Percentiles rank a stretch among this genome's conserved stretches.
These are phyloP conservation scores for Coracias cyanogaster DNA, from an alignment of 2,797 vertebrate species.

Conservation along the genomic window DNA sequence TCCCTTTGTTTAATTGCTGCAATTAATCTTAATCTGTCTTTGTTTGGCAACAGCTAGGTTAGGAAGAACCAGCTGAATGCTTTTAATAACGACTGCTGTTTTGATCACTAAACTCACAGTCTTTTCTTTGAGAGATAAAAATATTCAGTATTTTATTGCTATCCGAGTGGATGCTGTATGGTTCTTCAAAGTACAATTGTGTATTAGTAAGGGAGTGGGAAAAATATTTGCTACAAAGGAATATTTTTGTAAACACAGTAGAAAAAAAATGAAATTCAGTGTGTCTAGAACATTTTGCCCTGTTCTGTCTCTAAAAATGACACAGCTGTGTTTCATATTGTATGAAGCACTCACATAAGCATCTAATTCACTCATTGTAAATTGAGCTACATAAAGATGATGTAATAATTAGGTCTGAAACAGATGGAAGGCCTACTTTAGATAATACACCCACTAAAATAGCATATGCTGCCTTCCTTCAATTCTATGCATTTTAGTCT, in stretches of 20 bases:
- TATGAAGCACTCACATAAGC: conserved; percentile 44
- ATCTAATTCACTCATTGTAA: conserved; percentile 60
- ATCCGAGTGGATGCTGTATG: neutral
- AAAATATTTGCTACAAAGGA: conserved; percentile 54
- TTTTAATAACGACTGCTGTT: conserved; percentile 33
- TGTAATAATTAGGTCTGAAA: conserved; percentile 62
- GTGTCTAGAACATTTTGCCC: conserved; percentile 35
- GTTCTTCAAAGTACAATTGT: conserved; percentile 15
- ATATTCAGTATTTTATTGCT: conserved; percentile 8
- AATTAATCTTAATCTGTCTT: conserved; percentile 74
- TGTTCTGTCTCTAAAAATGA: conserved; percentile 39
- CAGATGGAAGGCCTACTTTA: conserved; percentile 60
- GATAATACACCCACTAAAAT: conserved; percentile 49
- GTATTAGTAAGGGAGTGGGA: neutral
- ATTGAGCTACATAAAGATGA: conserved; percentile 50
- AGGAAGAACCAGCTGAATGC: conserved; percentile 39
- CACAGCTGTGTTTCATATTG: conserved; percentile 57
- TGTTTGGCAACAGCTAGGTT: conserved; percentile 58
- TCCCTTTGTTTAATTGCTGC: conserved; percentile 60
- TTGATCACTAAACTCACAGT: conserved; percentile 15
- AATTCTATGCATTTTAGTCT: conserved; percentile 15
- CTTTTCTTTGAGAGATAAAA: conserved; percentile 35
- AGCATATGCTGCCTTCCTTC: conserved; percentile 55
- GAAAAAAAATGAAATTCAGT: neutral
- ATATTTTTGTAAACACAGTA: conserved; percentile 25